phyloP scores from a whole-genome alignment of 1,140 invertebrate species.

The Drosophila parvula region DNA sequence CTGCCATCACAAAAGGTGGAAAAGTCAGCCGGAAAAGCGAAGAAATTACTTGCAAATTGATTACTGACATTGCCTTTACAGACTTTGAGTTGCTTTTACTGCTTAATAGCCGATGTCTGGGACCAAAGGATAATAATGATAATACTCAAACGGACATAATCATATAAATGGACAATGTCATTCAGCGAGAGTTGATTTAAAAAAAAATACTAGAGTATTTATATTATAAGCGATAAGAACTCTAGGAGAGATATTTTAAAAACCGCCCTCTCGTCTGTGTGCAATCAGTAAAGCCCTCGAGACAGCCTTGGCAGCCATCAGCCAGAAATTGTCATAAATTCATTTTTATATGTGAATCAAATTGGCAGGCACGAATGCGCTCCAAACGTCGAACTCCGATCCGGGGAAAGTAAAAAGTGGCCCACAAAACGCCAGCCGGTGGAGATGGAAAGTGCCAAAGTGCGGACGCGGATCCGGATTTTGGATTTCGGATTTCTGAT shows the following conservation, averaged over 20 bases:
- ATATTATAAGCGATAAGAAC: background rate
- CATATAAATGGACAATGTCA: background rate
- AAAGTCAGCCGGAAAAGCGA: slow-evolving; percentile 30
- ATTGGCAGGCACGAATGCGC: slow-evolving; percentile 69
- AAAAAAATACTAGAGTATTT: background rate
- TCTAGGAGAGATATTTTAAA: background rate
- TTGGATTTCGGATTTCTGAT: slow-evolving; percentile 3
- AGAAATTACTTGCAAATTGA: slow-evolving; percentile 75
- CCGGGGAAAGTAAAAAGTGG: slow-evolving; percentile 42
- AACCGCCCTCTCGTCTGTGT: slow-evolving; percentile 11
- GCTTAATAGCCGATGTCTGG: slow-evolving; percentile 61
- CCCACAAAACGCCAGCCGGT: slow-evolving; percentile 32
- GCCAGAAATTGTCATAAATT: slow-evolving; percentile 82
- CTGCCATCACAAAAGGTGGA: slow-evolving; percentile 51
- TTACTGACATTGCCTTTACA: slow-evolving; percentile 62
- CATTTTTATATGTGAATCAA: slow-evolving; percentile 68
- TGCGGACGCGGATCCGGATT: slow-evolving; percentile 17
- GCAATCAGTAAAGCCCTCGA: slow-evolving; percentile 53
- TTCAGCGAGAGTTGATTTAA: slow-evolving; percentile 5
- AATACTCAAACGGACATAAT: slow-evolving; percentile 10
- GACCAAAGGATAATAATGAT: background rate
- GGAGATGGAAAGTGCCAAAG: slow-evolving; percentile 59
- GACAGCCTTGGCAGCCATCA: slow-evolving; percentile 69
- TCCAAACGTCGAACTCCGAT: background rate
- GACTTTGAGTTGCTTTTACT: slow-evolving; percentile 57